A percentile compares a stretch with the other conserved stretches of the same genome.
Evolutionary conservation across 2,888 invertebrate species (phyloP).

Genomic region (Aporophyla nigra): DNA sequence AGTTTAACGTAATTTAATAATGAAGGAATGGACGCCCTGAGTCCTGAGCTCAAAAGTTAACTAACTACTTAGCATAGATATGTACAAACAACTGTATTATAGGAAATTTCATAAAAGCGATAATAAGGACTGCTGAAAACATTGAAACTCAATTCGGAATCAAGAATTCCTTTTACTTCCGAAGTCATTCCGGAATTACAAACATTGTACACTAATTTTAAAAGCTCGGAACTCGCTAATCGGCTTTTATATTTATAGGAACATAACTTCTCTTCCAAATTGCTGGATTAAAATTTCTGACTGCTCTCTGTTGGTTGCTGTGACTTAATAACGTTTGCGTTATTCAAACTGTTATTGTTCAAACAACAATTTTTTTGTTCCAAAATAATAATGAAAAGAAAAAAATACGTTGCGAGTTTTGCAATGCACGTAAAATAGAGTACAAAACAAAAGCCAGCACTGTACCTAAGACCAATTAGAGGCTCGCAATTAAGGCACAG

Average conservation of each 20-base stretch:
- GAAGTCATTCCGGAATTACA: conserved; percentile 51
- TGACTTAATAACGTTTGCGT: conserved; percentile 27
- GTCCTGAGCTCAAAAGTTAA: conserved; percentile 52
- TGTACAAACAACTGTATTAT: conserved; percentile 40
- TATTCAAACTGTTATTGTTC: conserved; percentile 34
- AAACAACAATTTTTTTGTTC: conserved; percentile 5
- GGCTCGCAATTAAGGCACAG: conserved; percentile 59
- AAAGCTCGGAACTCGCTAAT: conserved; percentile 56
- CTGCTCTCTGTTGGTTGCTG: conserved; percentile 31
- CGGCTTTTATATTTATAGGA: conserved; percentile 53
- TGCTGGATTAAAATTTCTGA: conserved; percentile 40
- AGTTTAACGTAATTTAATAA: conserved; percentile 64
- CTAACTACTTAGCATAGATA: conserved; percentile 56
- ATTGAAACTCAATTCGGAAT: conserved; percentile 39
- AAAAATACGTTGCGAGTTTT: neutral
- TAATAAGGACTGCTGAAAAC: conserved; percentile 27
- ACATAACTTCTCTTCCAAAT: conserved; percentile 44
- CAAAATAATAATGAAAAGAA: neutral
- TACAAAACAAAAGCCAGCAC: conserved; percentile 18
- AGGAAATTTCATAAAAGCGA: conserved; percentile 49
- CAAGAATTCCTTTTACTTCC: conserved; percentile 49
- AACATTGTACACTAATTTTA: conserved; percentile 51
- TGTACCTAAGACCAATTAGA: conserved; percentile 40
- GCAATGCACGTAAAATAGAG: conserved; percentile 27
- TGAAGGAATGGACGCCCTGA: conserved; percentile 55